Evolutionary conservation across 1,140 invertebrate species (phyloP).

Genomic region (Muscidifurax raptorellus): DNA sequence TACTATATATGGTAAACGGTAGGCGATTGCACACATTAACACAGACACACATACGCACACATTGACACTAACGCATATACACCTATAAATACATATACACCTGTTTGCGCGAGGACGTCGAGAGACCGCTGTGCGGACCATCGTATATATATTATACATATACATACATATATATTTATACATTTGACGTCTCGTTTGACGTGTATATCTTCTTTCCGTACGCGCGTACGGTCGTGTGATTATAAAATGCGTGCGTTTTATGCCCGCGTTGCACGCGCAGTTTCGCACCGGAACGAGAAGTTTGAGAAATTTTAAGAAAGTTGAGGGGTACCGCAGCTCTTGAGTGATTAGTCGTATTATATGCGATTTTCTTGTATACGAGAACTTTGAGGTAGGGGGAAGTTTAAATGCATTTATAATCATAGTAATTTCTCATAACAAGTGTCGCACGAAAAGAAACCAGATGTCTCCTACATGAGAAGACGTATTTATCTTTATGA

Average conservation of each 20-base stretch:
- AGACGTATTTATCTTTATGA: no score
- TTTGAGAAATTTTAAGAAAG: background rate
- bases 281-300: background rate
- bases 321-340: background rate
- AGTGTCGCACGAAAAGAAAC: no score
- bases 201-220: constrained; percentile 55
- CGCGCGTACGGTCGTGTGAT: constrained; percentile 3
- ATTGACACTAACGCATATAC: background rate
- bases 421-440: background rate
- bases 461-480: background rate
- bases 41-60: background rate
- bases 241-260: background rate
- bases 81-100: background rate
- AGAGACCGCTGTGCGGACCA: constrained; percentile 24
- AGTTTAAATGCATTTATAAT: background rate
- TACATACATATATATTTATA: constrained; percentile 43
- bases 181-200: constrained; percentile 40
- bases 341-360: background rate
- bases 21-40: background rate
- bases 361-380: background rate
- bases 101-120: background rate
- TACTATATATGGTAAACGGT: background rate
- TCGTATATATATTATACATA: constrained; percentile 6
- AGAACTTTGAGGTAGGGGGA: background rate
- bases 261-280: background rate